phyloP scores from a whole-genome alignment of 1,140 invertebrate species.

The Trachymyrmex septentrionalis region DNA sequence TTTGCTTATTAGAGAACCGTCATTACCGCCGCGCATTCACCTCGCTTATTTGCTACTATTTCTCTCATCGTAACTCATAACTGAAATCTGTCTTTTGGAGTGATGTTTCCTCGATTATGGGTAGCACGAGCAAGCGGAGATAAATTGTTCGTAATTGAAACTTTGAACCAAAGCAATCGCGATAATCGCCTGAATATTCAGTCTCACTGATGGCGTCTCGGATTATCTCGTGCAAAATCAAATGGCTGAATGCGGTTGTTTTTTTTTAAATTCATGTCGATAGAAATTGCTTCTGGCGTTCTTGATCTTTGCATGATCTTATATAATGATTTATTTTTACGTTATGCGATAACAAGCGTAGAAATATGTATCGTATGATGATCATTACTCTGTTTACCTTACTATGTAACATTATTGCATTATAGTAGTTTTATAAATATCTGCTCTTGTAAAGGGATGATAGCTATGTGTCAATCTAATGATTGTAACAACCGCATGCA shows the following conservation, averaged over 20 bases:
- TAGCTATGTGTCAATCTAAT: constrained; percentile 13
- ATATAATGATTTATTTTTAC: constrained; percentile 16
- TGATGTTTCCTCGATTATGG: constrained; percentile 73
- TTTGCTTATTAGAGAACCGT: constrained; percentile 18
- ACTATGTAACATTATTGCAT: background rate
- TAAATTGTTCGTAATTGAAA: constrained; percentile 73
- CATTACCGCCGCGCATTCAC: constrained; percentile 54
- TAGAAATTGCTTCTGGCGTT: background rate
- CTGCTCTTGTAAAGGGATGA: background rate
- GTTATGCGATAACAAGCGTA: background rate
- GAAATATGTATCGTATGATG: constrained; percentile 16
- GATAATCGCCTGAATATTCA: constrained; percentile 67
- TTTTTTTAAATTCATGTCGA: background rate
- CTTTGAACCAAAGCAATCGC: constrained; percentile 55
- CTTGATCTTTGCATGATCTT: background rate
- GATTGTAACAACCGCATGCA: background rate
- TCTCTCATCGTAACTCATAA: constrained; percentile 42
- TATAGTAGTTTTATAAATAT: constrained; percentile 23
- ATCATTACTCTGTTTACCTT: constrained; percentile 30
- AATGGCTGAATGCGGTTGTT: background rate
- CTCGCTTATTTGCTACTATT: constrained; percentile 57
- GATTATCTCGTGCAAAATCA: constrained; percentile 56
- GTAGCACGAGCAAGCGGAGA: constrained; percentile 44
- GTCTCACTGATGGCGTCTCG: constrained; percentile 65
- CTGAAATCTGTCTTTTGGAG: constrained; percentile 54